Conservation (phyloP, 2,888 invertebrate genomes). For the Netelia melanura region DNA sequence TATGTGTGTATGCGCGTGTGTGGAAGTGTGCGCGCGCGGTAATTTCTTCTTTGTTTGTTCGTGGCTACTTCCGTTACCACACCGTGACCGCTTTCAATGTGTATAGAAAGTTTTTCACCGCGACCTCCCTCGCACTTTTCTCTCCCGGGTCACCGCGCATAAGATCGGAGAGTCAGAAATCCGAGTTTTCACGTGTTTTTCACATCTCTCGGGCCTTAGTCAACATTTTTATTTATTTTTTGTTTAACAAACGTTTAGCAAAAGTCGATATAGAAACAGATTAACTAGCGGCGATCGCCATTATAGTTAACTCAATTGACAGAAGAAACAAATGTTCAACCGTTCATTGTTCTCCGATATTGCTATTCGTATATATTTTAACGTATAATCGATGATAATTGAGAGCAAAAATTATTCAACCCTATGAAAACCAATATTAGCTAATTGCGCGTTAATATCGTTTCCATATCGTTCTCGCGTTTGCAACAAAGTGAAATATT, state of each 20-base stretch:
- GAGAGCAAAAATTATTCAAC: too few species aligned
- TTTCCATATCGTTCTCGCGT: too few species aligned
- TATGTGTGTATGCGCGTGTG: neutral
- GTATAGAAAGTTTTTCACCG: neutral
- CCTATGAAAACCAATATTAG: too few species aligned
- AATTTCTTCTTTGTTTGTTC: constrained; percentile 35
- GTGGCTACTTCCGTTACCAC: constrained; percentile 53
- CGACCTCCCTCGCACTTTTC: constrained; percentile 7
- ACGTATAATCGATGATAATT: too few species aligned
- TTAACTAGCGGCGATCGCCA: too few species aligned
- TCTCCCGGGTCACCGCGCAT: constrained; percentile 19
- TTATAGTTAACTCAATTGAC: too few species aligned
- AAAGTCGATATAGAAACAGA: neutral
- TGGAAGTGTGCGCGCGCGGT: neutral
- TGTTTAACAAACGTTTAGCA: neutral
- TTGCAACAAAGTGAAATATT: too few species aligned
- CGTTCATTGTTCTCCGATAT: too few species aligned
- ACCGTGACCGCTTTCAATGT: constrained; percentile 23
- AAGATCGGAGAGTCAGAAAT: constrained; percentile 12
- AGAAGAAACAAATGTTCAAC: too few species aligned
- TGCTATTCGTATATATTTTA: too few species aligned
- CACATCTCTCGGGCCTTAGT: neutral
- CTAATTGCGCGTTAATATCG: too few species aligned
- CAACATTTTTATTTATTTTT: neutral
- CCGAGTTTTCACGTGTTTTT: constrained; percentile 27